Conservation (phyloP, 2,113 vertebrate species). For the Sigmodon hispidus region DNA sequence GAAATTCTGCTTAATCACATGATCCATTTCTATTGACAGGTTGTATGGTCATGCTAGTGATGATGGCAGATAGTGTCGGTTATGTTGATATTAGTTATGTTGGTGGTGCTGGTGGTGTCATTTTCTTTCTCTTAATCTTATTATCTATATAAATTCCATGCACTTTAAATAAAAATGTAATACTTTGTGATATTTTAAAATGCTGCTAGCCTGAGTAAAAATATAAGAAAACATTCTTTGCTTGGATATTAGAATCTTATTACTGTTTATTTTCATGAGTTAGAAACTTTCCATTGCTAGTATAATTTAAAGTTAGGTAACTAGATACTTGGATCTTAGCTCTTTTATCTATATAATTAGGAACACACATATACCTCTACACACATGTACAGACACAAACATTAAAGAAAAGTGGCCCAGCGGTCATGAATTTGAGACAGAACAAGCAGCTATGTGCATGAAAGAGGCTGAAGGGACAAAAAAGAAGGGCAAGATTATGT, state of each 20-base stretch:
- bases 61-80: not conserved
- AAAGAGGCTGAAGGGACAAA: too few relatives aligned
- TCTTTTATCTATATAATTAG: too few relatives aligned
- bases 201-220: not conserved
- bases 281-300: not conserved
- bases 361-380: too few relatives aligned
- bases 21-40: not conserved
- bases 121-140: not conserved
- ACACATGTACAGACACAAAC: too few relatives aligned
- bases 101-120: not conserved
- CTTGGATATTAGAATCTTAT: not conserved
- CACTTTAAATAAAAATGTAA: not conserved
- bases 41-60: not conserved
- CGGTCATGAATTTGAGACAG: too few relatives aligned
- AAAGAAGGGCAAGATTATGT: too few relatives aligned
- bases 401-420: too few relatives aligned
- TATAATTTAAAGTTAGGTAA: too few relatives aligned
- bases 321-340: too few relatives aligned
- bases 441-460: too few relatives aligned
- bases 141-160: not conserved
- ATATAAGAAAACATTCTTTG: not conserved
- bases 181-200: not conserved
- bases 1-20: not conserved
- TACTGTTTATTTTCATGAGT: not conserved
- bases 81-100: not conserved